Conservation (phyloP, 2,888 invertebrate species). For the Yponomeuta evonymella region DNA sequence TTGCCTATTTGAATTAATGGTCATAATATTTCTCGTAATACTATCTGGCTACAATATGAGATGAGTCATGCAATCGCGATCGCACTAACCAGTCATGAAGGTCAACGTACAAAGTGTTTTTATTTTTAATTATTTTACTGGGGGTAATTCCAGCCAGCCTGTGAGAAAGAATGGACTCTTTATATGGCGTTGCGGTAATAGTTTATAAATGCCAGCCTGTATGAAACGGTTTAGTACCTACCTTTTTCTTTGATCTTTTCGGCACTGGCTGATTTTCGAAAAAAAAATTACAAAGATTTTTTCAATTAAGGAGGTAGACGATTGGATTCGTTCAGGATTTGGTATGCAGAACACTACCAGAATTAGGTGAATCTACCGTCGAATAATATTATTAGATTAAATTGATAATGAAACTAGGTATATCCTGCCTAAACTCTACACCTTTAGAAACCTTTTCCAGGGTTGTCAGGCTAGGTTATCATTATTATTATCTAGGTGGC, state of each 20-base stretch:
- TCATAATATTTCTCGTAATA: neutral
- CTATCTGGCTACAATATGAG: neutral
- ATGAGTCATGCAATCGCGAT: neutral
- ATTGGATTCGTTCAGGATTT: no score
- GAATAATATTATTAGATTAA: no score
- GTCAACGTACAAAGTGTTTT: neutral
- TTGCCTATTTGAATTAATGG: neutral
- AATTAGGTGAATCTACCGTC: no score
- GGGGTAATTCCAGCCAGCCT: constrained; percentile 2
- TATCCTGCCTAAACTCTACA: no score
- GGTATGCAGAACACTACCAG: no score
- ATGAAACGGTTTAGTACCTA: neutral
- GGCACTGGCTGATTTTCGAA: no score
- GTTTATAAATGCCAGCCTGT: neutral
- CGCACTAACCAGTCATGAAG: neutral
- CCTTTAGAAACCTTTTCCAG: no score
- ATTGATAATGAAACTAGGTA: no score
- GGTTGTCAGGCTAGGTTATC: no score
- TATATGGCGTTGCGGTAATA: neutral
- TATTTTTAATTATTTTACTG: constrained; percentile 1
- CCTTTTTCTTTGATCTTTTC: neutral
- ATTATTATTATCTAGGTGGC: no score
- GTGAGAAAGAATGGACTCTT: neutral
- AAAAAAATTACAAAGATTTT: no score
- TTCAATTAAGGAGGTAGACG: no score